phyloP scores from a whole-genome alignment of 92 coral and sea anemone species.

The Muricea muricata region DNA sequence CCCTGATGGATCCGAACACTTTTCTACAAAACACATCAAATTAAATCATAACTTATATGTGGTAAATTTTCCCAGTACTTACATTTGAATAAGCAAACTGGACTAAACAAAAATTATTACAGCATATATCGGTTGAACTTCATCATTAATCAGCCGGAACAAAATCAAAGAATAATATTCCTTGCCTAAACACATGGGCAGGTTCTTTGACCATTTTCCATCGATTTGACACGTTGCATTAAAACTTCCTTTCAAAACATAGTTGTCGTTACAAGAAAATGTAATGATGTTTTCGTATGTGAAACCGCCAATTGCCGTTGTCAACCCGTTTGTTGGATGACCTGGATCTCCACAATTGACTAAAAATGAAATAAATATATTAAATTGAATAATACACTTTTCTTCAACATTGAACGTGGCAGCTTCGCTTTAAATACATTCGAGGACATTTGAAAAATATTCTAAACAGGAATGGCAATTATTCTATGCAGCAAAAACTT shows the following conservation, averaged over 20 bases:
- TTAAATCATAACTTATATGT: too few relatives aligned
- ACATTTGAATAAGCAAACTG: not conserved
- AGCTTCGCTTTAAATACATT: too few relatives aligned
- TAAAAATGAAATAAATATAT: not conserved
- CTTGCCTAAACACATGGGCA: slow-evolving; percentile 5
- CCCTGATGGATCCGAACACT: slow-evolving; percentile 12
- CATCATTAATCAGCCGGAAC: too few relatives aligned
- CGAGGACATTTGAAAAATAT: too few relatives aligned
- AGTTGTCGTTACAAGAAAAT: not conserved
- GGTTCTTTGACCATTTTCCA: slow-evolving; percentile 25
- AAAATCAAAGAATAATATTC: too few relatives aligned
- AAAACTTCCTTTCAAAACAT: slow-evolving; percentile 13
- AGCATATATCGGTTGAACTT: too few relatives aligned
- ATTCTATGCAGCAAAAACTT: too few relatives aligned
- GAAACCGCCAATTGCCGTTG: not conserved
- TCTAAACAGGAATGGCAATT: too few relatives aligned
- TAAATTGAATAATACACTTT: too few relatives aligned
- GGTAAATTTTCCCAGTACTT: too few relatives aligned
- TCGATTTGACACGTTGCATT: slow-evolving; percentile 9
- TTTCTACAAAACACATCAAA: not conserved
- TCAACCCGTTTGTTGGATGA: not conserved
- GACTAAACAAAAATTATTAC: too few relatives aligned
- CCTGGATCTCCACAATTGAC: slow-evolving; percentile 24
- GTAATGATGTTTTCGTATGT: not conserved
- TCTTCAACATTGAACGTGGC: too few relatives aligned